phyloP scores from a whole-genome alignment of 2,797 vertebrate species.

The Myripristis jacobus region DNA sequence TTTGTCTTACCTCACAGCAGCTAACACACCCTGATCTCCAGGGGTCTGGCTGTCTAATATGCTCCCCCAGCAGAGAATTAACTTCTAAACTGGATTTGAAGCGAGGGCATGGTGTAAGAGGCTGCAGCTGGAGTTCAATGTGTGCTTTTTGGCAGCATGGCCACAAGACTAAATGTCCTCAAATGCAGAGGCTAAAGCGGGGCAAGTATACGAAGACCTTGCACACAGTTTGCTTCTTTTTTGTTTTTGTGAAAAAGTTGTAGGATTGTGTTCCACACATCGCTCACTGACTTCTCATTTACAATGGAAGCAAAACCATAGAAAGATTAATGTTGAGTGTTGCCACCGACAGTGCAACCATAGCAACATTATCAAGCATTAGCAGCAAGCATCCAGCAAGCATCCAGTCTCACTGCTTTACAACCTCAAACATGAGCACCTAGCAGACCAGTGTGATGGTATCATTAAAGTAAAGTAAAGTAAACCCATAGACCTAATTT shows the following conservation, averaged over 20 bases:
- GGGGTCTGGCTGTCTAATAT: constrained; percentile 22
- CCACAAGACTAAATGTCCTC: constrained; percentile 7
- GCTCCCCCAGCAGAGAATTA: constrained; percentile 28
- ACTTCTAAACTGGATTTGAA: constrained; percentile 54
- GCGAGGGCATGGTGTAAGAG: constrained; percentile 5
- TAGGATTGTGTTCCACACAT: constrained; percentile 33
- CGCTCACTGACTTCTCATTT: constrained; percentile 32
- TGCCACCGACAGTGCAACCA: constrained; percentile 17
- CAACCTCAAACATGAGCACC: not conserved
- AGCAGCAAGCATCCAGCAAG: not conserved
- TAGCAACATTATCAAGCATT: constrained; percentile 10
- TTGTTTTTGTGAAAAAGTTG: constrained; percentile 22
- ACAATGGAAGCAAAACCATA: not conserved
- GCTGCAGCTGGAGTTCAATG: not conserved
- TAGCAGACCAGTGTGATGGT: constrained; percentile 4
- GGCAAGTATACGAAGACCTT: constrained; percentile 4
- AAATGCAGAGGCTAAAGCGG: constrained; percentile 8
- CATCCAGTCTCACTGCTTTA: not conserved
- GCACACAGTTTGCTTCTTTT: constrained; percentile 23
- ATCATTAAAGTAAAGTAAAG: constrained; percentile 21
- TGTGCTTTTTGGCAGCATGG: constrained; percentile 10
- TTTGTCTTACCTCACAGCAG: constrained; percentile 11
- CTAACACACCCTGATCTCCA: constrained; percentile 5
- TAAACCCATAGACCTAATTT: not conserved
- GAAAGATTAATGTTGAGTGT: not conserved